phyloP scores from a whole-genome alignment of 2,888 invertebrate species.

The Diaperis boleti region DNA sequence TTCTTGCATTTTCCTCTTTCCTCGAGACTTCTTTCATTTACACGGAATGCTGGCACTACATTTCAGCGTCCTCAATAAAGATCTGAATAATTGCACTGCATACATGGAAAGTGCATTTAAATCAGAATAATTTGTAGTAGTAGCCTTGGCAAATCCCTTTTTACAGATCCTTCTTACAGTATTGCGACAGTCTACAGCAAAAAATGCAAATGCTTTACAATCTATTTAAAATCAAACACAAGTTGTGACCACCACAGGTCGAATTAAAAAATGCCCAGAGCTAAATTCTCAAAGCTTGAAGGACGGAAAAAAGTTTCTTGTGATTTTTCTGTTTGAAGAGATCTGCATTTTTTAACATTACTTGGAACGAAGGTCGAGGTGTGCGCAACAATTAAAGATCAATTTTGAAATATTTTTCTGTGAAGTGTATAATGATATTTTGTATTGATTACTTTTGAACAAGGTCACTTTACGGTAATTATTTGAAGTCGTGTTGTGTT shows the following conservation, averaged over 20 bases:
- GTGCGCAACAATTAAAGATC: neutral
- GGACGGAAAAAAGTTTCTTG: neutral
- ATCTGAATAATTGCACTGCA: neutral
- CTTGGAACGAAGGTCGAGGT: conserved; percentile 1
- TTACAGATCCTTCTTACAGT: neutral
- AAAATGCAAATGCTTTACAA: neutral
- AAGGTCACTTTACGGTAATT: conserved; percentile 22
- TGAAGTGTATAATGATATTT: neutral
- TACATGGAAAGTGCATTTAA: conserved; percentile 10
- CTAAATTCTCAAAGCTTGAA: neutral
- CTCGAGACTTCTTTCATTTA: neutral
- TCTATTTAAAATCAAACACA: neutral
- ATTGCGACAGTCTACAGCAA: conserved; percentile 1
- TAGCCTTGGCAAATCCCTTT: conserved; percentile 6
- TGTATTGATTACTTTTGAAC: conserved; percentile 17
- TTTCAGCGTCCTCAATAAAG: neutral
- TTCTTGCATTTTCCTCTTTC: neutral
- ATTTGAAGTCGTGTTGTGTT: conserved; percentile 8
- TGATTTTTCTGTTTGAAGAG: neutral
- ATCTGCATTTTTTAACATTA: neutral
- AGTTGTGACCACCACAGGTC: no score
- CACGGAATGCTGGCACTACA: neutral
- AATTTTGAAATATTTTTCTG: neutral
- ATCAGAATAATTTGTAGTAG: conserved; percentile 7
- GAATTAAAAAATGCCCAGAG: neutral